Evolutionary conservation across 2,113 vertebrate genomes (phyloP), one percentile per base, ranked within the genome.

Genomic region (Actenoides lindsayi): DNA sequence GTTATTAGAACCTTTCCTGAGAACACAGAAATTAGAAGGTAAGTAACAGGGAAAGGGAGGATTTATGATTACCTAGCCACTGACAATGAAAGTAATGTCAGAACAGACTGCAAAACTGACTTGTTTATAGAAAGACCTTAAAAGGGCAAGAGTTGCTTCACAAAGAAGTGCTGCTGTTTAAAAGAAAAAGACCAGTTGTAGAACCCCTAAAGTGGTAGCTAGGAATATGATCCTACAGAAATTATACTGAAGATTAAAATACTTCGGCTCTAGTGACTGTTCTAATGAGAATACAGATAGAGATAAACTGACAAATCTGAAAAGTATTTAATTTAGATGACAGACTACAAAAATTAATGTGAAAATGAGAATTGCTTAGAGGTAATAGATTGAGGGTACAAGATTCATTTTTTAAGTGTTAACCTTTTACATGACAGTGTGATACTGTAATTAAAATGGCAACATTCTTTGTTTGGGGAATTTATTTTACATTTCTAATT

Each of bases 321-420:
- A 76, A 96, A 96, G 83, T 96, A 94, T 92, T 93, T 96, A 94
- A 97, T 89, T 96, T 93, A 95, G 60, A 87, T 93, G 70, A 78
- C 84, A 94, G 73, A 51, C 86, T 91, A 78, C 87, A 87, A 96
- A 93, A 90, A 86, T 96, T 89, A 67, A 94, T 83, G 91, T 88
- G 81, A 96, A 96, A 91, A 89, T 82, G 88, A 94, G 57, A 90
- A 80, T 89, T 96, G 41, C 83, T 94, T 92, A 75, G 62, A 78
- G 93, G 90, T 94, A 81, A 77, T 83, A 82, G 75, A 95, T 48
- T 48, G 65, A 94, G 27, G 62, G 83, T 87, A 80, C 68, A 93
- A 73, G 92, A 94, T 88, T 94, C 3, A 79, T 92, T 94, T 94
- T 95, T 83, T 50, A 92, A 89, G 62, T 84, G 51, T 91, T 91